phyloP scores from a whole-genome alignment of 1,140 invertebrate species.

The Solen grandis region DNA sequence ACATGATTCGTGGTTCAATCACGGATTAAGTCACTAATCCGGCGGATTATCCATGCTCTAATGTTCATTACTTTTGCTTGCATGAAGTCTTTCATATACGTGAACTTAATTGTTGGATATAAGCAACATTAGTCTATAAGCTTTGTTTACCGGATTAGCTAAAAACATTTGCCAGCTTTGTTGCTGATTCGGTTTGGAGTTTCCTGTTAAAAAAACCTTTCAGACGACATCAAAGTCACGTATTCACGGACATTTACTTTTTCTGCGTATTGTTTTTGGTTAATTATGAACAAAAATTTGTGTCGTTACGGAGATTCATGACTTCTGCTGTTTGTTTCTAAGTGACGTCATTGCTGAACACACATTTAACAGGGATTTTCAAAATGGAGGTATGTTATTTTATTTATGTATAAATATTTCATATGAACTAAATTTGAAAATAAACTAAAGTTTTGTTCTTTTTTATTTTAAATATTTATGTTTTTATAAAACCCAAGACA shows the following conservation, averaged over 20 bases:
- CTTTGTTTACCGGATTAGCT: not conserved
- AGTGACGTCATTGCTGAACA: slow-evolving; percentile 14
- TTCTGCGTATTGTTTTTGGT: slow-evolving; percentile 25
- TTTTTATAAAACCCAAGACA: not conserved
- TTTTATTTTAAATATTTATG: no score
- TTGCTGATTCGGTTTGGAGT: slow-evolving; percentile 35
- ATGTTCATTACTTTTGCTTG: slow-evolving; percentile 24
- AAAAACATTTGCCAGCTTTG: no score
- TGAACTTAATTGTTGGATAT: slow-evolving; percentile 45
- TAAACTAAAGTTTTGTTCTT: not conserved
- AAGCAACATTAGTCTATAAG: slow-evolving; percentile 12
- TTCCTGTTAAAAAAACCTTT: not conserved
- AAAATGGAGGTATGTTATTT: slow-evolving; percentile 36
- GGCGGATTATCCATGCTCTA: not conserved
- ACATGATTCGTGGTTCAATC: no score
- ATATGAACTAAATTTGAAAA: not conserved
- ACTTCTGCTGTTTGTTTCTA: slow-evolving; percentile 17
- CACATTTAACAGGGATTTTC: not conserved
- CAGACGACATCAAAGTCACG: slow-evolving; percentile 3
- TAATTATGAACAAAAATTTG: not conserved
- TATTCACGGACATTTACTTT: slow-evolving; percentile 5
- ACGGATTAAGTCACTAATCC: no score
- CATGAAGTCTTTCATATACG: slow-evolving; percentile 27
- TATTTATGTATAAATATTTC: not conserved
- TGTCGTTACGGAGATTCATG: no score